Conservation (phyloP, 2,113 vertebrate genomes). For the Oncorhynchus mykiss region DNA sequence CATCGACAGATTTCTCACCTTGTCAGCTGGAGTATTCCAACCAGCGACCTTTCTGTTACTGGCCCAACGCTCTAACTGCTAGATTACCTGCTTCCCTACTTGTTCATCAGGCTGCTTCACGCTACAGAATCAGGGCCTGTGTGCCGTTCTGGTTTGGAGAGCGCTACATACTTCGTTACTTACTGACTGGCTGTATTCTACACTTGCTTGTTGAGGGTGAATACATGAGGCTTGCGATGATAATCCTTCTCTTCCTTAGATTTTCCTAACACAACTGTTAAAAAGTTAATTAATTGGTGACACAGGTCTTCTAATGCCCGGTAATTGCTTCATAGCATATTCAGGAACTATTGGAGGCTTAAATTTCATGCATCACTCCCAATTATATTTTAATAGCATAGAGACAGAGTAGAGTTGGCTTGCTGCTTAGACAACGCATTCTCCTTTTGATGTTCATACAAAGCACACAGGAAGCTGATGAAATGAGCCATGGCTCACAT, state of each 20-base stretch:
- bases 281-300: neutral
- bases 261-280: neutral
- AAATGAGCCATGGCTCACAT: neutral
- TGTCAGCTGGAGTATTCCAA: too few relatives aligned
- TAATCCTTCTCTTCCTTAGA: neutral
- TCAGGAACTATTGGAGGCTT: neutral
- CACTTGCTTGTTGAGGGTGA: neutral
- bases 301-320: neutral
- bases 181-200: neutral
- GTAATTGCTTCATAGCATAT: neutral
- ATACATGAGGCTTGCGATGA: neutral
- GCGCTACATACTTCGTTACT: too few relatives aligned
- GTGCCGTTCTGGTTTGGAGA: too few relatives aligned
- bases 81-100: neutral
- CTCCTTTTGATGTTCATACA: neutral
- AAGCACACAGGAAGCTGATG: neutral
- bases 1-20: too few relatives aligned
- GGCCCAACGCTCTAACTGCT: too few relatives aligned
- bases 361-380: neutral
- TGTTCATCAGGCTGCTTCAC: too few relatives aligned
- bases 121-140: too few relatives aligned
- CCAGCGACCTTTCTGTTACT: too few relatives aligned
- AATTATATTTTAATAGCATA: neutral
- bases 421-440: neutral
- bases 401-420: neutral